phyloP scores from a whole-genome alignment of 2,113 vertebrate genomes.

The Thermophis baileyi region DNA sequence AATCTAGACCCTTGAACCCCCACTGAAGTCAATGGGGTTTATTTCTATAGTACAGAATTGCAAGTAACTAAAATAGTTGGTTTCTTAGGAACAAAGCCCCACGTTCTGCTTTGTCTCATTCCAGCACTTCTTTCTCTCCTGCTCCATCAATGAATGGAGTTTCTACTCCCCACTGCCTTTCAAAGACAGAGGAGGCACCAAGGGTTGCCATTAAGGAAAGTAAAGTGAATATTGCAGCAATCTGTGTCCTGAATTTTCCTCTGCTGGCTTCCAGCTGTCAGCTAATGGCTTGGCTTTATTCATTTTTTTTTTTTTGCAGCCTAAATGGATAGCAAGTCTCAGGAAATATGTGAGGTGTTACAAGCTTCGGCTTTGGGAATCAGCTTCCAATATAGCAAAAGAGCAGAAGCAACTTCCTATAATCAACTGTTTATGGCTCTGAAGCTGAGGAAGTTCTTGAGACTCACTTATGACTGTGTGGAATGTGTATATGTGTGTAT shows the following conservation, averaged over 20 bases:
- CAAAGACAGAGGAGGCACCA: neutral
- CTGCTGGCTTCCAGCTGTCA: neutral
- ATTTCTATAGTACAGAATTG: neutral
- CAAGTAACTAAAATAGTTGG: neutral
- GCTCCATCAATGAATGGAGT: neutral
- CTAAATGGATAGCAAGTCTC: conserved; percentile 16
- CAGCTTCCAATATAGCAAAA: neutral
- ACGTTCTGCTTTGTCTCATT: neutral
- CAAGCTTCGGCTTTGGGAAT: conserved; percentile 2
- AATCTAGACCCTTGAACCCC: neutral
- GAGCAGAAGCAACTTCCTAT: neutral
- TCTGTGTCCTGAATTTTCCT: neutral
- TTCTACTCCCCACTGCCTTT: neutral
- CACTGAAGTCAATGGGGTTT: neutral
- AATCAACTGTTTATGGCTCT: neutral
- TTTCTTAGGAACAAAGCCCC: neutral
- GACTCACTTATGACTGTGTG: neutral
- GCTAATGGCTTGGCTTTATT: neutral
- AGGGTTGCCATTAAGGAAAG: neutral
- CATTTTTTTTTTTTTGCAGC: neutral
- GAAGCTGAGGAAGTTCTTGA: neutral
- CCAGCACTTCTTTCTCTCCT: neutral
- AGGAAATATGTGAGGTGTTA: conserved; percentile 12
- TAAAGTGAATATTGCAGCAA: neutral
- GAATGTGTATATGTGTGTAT: neutral